A percentile compares a stretch with the other conserved stretches of the same genome.
Conservation (phyloP, 2,797 vertebrate genomes). For the Tapirus indicus region DNA sequence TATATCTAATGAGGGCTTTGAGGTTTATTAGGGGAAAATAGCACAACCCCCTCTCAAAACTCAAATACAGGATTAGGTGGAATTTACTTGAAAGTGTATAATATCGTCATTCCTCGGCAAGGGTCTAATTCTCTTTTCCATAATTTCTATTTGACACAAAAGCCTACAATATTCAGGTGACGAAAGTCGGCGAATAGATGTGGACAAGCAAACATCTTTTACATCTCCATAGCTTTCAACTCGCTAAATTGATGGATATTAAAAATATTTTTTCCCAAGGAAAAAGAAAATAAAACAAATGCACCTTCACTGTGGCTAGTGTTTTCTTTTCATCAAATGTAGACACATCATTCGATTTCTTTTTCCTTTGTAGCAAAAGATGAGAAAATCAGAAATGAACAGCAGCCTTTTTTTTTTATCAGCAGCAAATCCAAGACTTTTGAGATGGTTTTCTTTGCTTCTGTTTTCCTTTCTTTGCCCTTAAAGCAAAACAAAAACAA, state of each 20-base stretch:
- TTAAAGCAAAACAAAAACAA: constrained; percentile 78
- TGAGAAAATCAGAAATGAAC: constrained; percentile 53
- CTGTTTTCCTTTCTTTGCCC: constrained; percentile 78
- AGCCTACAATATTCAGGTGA: constrained; percentile 23
- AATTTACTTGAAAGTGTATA: constrained; percentile 30
- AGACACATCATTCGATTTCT: constrained; percentile 77
- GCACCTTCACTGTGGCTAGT: constrained; percentile 72
- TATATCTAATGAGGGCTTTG: constrained; percentile 58
- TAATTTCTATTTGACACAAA: constrained; percentile 57
- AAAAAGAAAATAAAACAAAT: constrained; percentile 64
- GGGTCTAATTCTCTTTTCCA: constrained; percentile 52
- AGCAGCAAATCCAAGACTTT: constrained; percentile 81
- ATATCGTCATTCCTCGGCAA: constrained; percentile 34
- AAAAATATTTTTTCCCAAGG: constrained; percentile 20
- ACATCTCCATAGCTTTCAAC: constrained; percentile 55
- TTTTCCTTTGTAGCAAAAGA: constrained; percentile 73
- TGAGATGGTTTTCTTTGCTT: constrained; percentile 80
- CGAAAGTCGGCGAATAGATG: constrained; percentile 62
- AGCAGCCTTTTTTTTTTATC: constrained; percentile 72
- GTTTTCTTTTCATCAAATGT: constrained; percentile 59
- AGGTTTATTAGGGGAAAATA: constrained; percentile 58
- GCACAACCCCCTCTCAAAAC: constrained; percentile 9
- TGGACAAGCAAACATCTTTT: constrained; percentile 66
- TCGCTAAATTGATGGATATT: constrained; percentile 20
- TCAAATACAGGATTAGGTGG: constrained; percentile 61